These are phyloP conservation scores for Neolamprologus cancellatus DNA, from an alignment of 2,113 vertebrate species.

Conservation along the genomic window DNA sequence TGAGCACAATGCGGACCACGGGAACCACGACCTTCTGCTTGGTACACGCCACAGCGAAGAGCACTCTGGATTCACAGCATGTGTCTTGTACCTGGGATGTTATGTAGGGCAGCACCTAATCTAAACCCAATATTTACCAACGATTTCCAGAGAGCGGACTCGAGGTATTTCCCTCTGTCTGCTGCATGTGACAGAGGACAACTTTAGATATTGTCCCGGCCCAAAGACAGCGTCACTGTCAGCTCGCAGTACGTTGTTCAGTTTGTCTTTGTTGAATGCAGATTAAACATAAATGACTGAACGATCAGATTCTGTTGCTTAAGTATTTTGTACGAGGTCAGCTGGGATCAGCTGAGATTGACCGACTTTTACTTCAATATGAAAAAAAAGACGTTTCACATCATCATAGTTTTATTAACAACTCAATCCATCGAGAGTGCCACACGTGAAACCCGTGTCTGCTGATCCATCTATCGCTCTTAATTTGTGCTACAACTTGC, in stretches of 20 bases:
- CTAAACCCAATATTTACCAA: not conserved
- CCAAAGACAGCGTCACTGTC: not conserved
- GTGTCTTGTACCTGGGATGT: not conserved
- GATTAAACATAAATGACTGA: not conserved
- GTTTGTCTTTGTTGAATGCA: not conserved
- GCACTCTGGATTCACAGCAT: not conserved
- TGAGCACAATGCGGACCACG: accelerated
- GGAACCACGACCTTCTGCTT: not conserved
- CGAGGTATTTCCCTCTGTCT: not conserved
- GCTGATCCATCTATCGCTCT: not conserved
- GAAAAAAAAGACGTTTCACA: not conserved
- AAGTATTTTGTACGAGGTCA: not conserved
- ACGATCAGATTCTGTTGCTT: not conserved
- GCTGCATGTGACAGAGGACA: not conserved
- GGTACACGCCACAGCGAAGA: not conserved
- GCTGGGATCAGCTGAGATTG: not conserved
- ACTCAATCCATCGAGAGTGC: not conserved
- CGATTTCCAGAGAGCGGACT: not conserved
- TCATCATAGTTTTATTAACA: not conserved
- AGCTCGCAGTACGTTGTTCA: not conserved
- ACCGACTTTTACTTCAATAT: not conserved
- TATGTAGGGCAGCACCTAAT: not conserved
- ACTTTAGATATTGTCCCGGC: not conserved
- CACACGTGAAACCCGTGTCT: not conserved
- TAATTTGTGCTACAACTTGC: not conserved